Percentiles rank a stretch among this genome's conserved stretches.
Evolutionary conservation across 1,140 invertebrate genomes (phyloP).

Genomic region (Sipha flava): DNA sequence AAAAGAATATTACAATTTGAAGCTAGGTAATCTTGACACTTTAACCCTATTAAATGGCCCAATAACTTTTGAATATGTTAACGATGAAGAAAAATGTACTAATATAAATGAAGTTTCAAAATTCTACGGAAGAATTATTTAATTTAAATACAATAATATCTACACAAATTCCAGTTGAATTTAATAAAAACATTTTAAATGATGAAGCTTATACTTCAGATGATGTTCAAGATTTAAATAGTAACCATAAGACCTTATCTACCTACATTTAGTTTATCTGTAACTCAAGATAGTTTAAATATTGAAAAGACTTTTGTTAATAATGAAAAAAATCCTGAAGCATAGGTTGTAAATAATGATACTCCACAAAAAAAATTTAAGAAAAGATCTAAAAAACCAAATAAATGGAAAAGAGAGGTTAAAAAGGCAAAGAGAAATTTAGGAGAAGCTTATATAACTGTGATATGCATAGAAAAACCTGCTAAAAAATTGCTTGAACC

Average conservation of each 20-base stretch:
- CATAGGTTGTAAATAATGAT: background rate
- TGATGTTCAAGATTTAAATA: conserved; percentile 1
- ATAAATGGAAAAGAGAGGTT: background rate
- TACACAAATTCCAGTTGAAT: background rate
- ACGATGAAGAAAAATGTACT: background rate
- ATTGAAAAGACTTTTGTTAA: too few species aligned
- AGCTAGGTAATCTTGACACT: background rate
- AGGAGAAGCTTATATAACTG: background rate
- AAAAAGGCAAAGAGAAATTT: background rate
- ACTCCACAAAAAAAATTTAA: background rate
- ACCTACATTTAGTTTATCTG: too few species aligned
- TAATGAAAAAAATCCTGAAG: too few species aligned
- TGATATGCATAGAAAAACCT: background rate
- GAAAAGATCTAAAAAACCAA: background rate
- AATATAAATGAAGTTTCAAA: background rate
- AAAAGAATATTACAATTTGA: background rate
- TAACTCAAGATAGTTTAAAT: too few species aligned
- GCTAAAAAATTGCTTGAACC: background rate
- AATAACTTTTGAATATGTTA: background rate
- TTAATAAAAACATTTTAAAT: background rate
- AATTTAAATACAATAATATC: background rate
- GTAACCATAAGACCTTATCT: background rate
- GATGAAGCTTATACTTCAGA: background rate
- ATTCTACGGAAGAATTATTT: background rate
- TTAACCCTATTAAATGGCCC: background rate